Base-by-base conservation (phyloP, 2,113 vertebrate genomes). In the Cebidichthys violaceus region DNA sequence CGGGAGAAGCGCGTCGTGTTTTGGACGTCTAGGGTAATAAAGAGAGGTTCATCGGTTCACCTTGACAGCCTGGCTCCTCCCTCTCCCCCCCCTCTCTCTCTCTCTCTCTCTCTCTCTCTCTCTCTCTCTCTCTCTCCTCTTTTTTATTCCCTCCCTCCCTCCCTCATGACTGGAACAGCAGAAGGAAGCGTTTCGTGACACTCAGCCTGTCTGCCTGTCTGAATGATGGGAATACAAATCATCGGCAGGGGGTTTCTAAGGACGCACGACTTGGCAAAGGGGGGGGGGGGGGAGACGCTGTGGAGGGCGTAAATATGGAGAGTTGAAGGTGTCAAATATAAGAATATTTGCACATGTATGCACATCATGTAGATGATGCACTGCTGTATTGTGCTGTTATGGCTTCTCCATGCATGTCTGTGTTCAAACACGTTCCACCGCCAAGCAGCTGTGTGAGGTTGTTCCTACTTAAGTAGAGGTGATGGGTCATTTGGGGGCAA, bases 51-150 rank as follows among this genome's bases (percentile, higher is more conserved):
- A 24, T 82, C 57, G n/a, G 71, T 89, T 91, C 88, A 90, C 88
- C 88, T 88, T 90, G 85, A 60, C 88, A 72, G 45, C 70, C 62
- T 77, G 72, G 62, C 90, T 89, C 81, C 87, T 45, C 75, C 27
- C 54, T 18, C 61, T 22, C 77, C 29, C 3, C 29, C 3, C 29
- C 1, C 39, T 39, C 50, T 20, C 75, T 41, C 72, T 11, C 39
- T 45, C 86, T 39, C 74, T 20, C 50, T 15, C 60, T 1, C 39
- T 33, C 50, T 22, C 77, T 39, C 78, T 9, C 41, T 50, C 27
- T 4, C 50, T 57, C 37, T 57, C 50, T 22, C 69, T 9, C 66
- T 50, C 43, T 33, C 64, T 77, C 66, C 35, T 45, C 75, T 24
- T 54, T 60, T 52, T 41, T 62, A n/a, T 66, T 35, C 35, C 59